These are phyloP conservation scores for Oxytorus armatus DNA, from an alignment of 2,888 invertebrate species.

Conservation along the genomic window DNA sequence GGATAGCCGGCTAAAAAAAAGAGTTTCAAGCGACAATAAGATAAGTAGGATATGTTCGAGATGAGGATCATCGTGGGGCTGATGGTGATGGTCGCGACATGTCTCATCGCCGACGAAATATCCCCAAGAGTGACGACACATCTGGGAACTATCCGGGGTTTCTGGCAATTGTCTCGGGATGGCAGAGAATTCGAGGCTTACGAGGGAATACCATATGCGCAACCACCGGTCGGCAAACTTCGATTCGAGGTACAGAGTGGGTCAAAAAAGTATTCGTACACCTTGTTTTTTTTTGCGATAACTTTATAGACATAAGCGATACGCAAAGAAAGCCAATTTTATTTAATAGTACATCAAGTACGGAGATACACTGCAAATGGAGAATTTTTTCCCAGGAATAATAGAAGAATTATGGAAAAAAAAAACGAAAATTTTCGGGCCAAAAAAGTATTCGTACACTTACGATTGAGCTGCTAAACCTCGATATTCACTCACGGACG, in stretches of 20 bases:
- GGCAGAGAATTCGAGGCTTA: constrained; percentile 63
- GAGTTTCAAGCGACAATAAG: background rate
- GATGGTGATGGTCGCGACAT: constrained; percentile 9
- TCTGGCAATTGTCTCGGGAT: constrained; percentile 60
- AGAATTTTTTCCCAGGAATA: too few species aligned
- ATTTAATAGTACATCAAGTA: too few species aligned
- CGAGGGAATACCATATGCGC: constrained; percentile 70
- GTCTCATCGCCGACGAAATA: constrained; percentile 46
- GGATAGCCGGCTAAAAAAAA: background rate
- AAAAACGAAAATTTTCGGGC: too few species aligned
- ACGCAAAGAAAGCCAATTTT: too few species aligned
- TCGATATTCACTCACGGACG: too few species aligned
- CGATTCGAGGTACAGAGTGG: constrained; percentile 67
- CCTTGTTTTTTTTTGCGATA: too few species aligned
- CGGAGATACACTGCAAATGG: too few species aligned
- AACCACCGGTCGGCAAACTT: constrained; percentile 65
- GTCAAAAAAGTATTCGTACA: too few species aligned
- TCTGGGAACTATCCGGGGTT: constrained; percentile 63
- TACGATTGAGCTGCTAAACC: too few species aligned
- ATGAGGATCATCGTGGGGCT: constrained; percentile 39
- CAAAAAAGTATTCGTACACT: too few species aligned
- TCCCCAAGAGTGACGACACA: constrained; percentile 62
- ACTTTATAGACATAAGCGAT: too few species aligned
- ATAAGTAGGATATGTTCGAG: background rate
- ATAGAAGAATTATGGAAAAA: too few species aligned